Base-by-base conservation (phyloP, 2,113 vertebrate species). In the Callipepla californica region DNA sequence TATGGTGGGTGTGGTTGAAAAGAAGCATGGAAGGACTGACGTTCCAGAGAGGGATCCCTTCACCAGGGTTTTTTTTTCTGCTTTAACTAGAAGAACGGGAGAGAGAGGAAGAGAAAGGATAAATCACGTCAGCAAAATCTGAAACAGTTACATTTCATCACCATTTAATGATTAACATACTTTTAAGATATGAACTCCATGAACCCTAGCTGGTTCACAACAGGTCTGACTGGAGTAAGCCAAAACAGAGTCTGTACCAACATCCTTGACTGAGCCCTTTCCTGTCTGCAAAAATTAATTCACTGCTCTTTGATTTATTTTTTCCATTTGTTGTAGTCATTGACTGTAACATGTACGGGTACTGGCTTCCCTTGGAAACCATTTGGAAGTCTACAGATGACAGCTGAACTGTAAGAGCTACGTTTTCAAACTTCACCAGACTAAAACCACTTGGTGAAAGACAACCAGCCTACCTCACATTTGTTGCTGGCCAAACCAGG, bases 1-100 rank as follows among this genome's bases (percentile, higher is more conserved):
- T 40, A 98, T 95, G 30, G 98, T 99, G 70, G 99, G 98, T 57
- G 98, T 97, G 61, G 96, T 98, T 59, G 98, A 98, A 92, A 99
- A 99, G 97, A 97, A 98, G 94, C 99, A 99, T 4, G 99, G 99
- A 72, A 99, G 97, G 61, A 94, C 97, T 30, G 99, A 98, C 96
- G 98, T 99, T 94, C 98, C 98, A 36, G 99, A 98, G 16, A 99
- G 98, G 10, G 97, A 98, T 30, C 98, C 99, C 40, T 98, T 98
- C 38, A 99, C 95, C 13, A 98, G 97, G n/a, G 95, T 48, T 55
- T 79, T 97, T 90, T 97, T 97, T 91, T 97, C 97, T 90, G 93
- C 80, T 96, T 96, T 97, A 63, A 93, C 98, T 98, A 75, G 23
- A 85, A 87, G 66, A 96, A 65, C 21, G 5, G 14, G 4, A 72